phyloP scores from a whole-genome alignment of 2,797 vertebrate species.

The Phrynocephalus vlangalii region DNA sequence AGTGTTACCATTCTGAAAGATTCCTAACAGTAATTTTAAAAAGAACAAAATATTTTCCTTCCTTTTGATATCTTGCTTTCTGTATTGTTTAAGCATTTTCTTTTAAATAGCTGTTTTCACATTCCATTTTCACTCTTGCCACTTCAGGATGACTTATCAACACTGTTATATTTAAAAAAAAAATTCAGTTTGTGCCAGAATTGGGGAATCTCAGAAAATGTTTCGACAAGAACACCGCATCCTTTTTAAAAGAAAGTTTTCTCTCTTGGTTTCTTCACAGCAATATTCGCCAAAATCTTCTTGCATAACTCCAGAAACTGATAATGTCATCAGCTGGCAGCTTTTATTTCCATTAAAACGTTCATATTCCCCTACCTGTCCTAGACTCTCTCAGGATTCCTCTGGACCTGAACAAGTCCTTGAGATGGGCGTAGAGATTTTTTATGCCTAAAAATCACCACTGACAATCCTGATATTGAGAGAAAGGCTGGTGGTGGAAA shows the following conservation, averaged over 20 bases:
- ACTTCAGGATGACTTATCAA: not conserved
- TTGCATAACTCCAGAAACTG: too few relatives aligned
- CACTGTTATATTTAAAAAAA: not conserved
- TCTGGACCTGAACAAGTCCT: too few relatives aligned
- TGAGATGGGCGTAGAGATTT: too few relatives aligned
- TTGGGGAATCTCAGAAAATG: not conserved
- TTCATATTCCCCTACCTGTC: too few relatives aligned
- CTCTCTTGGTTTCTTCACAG: not conserved
- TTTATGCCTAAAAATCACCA: too few relatives aligned
- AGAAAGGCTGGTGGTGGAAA: too few relatives aligned
- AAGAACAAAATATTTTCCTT: not conserved
- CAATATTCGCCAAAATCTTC: not conserved
- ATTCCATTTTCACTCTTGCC: not conserved
- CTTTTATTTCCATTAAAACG: too few relatives aligned
- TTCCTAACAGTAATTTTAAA: not conserved
- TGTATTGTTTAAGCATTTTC: too few relatives aligned
- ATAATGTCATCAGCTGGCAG: too few relatives aligned
- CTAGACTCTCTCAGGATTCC: too few relatives aligned
- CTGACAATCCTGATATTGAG: too few relatives aligned
- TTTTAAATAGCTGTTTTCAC: not conserved
- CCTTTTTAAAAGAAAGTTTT: not conserved
- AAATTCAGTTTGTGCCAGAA: not conserved
- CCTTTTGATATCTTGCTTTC: not conserved
- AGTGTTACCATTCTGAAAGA: not conserved
- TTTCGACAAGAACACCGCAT: not conserved